Percentiles rank a stretch among this genome's conserved stretches.
These are phyloP conservation scores for Menidia beryllina DNA, from an alignment of 2,113 vertebrate genomes.

Conservation along the genomic window DNA sequence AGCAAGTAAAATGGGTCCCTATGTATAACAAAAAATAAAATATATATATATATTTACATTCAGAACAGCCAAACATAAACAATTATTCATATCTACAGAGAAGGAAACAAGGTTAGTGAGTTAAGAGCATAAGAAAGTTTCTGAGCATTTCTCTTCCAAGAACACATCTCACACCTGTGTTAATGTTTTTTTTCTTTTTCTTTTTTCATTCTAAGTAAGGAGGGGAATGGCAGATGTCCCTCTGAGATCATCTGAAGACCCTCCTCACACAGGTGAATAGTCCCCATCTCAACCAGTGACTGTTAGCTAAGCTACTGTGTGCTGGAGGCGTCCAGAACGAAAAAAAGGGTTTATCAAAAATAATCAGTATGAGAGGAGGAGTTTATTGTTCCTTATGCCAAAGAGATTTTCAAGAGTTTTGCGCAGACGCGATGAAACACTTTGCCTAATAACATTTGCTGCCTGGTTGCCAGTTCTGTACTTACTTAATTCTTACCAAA, in stretches of 20 bases:
- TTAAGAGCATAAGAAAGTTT: too few relatives aligned
- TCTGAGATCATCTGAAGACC: slow-evolving; percentile 8
- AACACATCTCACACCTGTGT: not conserved
- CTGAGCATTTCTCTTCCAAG: too few relatives aligned
- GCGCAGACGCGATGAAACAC: slow-evolving; percentile 51
- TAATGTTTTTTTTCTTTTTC: not conserved
- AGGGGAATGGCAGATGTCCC: not conserved
- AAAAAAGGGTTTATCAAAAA: slow-evolving; percentile 27
- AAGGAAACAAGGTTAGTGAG: too few relatives aligned
- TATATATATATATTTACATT: too few relatives aligned
- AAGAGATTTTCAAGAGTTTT: slow-evolving; percentile 34
- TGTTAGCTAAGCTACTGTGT: slow-evolving; percentile 1
- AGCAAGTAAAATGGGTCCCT: too few relatives aligned
- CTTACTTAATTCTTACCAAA: slow-evolving; percentile 70
- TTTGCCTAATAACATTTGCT: slow-evolving; percentile 65
- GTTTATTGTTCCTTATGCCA: slow-evolving; percentile 21
- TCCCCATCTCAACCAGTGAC: not conserved
- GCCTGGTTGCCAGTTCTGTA: slow-evolving; percentile 71
- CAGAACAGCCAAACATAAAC: too few relatives aligned
- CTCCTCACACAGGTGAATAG: not conserved
- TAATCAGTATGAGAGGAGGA: slow-evolving; percentile 16
- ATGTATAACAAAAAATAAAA: too few relatives aligned
- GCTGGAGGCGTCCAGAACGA: slow-evolving; percentile 2
- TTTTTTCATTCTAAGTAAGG: slow-evolving; percentile 8
- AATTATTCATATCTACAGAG: too few relatives aligned